These are phyloP conservation scores for Tyrannus savana DNA, from an alignment of 2,113 vertebrate genomes.

Conservation along the genomic window DNA sequence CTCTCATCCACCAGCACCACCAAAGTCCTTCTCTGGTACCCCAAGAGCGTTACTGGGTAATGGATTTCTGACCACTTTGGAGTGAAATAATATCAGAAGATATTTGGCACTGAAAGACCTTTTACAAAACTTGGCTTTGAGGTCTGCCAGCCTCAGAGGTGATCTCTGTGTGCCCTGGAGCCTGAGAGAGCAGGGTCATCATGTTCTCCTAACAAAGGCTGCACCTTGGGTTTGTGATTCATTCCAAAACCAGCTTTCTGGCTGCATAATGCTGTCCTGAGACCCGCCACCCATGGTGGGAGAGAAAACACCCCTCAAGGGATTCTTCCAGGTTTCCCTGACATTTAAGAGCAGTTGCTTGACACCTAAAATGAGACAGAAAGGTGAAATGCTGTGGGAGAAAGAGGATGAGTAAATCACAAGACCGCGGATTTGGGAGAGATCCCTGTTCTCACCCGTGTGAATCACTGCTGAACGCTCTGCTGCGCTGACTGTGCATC, in stretches of 20 bases:
- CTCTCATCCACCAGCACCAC: neutral
- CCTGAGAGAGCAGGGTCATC: accelerated
- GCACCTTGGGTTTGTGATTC: neutral
- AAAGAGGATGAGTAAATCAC: neutral
- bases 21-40: accelerated
- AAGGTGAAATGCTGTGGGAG: neutral
- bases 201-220: neutral
- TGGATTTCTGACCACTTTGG: neutral
- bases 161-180: neutral
- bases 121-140: neutral
- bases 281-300: neutral
- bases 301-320: neutral
- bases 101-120: neutral
- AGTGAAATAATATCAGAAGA: neutral
- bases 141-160: neutral
- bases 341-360: neutral
- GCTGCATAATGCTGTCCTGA: neutral
- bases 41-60: accelerated
- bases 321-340: neutral
- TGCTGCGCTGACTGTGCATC: conserved; percentile 36
- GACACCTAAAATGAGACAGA: neutral
- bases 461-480: neutral
- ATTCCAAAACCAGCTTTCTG: neutral
- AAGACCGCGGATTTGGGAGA: neutral
- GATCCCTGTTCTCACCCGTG: neutral